Evolutionary conservation across 2,113 vertebrate genomes (phyloP).

Genomic region (Sceloporus tristichus): DNA sequence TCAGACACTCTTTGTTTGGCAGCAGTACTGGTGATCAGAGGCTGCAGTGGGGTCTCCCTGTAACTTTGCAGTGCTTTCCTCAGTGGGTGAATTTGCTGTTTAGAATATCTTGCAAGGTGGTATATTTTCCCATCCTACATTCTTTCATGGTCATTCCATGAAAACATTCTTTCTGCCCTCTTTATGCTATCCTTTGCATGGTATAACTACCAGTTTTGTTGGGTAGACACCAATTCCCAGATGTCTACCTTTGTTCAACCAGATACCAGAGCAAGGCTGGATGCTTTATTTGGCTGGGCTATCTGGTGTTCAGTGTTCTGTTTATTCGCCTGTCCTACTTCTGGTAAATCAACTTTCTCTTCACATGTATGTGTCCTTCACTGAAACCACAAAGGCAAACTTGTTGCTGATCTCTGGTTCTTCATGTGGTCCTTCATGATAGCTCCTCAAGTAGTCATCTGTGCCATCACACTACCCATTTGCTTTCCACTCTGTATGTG

Average conservation of each 20-base stretch:
- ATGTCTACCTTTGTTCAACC: background rate
- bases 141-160: background rate
- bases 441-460: background rate
- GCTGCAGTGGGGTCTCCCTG: background rate
- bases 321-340: background rate
- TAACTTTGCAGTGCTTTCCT: background rate
- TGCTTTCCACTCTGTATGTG: background rate
- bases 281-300: background rate
- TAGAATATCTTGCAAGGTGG: background rate
- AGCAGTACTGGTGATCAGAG: background rate
- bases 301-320: background rate
- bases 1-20: background rate
- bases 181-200: background rate
- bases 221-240: background rate
- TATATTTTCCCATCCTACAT: background rate
- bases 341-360: background rate
- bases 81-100: background rate
- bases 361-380: background rate
- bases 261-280: background rate
- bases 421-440: background rate
- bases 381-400: background rate
- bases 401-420: background rate
- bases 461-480: background rate
- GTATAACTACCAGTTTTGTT: background rate
- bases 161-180: background rate